Percentiles rank a stretch among this genome's conserved stretches.
Conservation (phyloP, 1,140 invertebrate genomes). For the Trachymyrmex septentrionalis region DNA sequence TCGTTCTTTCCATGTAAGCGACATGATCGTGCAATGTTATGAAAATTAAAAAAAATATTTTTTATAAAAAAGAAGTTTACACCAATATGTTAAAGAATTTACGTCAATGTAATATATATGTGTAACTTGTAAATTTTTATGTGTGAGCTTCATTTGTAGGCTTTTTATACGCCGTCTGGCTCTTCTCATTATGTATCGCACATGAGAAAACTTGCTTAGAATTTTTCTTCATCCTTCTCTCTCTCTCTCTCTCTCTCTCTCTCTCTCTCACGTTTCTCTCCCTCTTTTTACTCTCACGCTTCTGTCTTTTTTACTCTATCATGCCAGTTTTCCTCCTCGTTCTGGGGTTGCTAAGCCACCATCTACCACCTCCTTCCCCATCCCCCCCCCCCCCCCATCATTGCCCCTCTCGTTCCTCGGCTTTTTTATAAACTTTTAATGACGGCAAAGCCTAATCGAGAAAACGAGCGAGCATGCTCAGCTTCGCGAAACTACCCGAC, state of each 20-base stretch:
- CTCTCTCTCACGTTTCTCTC: conserved; percentile 14
- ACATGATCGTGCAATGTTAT: not conserved
- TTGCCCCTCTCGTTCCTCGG: conserved; percentile 77
- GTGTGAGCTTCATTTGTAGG: conserved; percentile 85
- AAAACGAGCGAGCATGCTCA: conserved; percentile 74
- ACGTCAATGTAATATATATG: conserved; percentile 55
- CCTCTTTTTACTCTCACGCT: conserved; percentile 1
- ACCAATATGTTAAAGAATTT: conserved; percentile 15
- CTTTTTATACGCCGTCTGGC: conserved; percentile 84
- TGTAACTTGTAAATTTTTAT: conserved; percentile 62
- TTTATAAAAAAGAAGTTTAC: conserved; percentile 35
- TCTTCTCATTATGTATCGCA: conserved; percentile 86
- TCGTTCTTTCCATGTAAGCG: too few species aligned
- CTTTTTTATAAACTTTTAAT: conserved; percentile 88
- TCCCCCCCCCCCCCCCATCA: conserved; percentile 24
- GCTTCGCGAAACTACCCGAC: conserved; percentile 64
- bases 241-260: conserved; percentile 42
- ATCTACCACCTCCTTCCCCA: not conserved
- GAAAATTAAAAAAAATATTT: conserved; percentile 9
- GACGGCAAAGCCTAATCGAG: conserved; percentile 86
- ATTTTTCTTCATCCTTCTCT: conserved; percentile 69
- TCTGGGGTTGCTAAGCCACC: conserved; percentile 62
- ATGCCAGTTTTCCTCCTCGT: conserved; percentile 58
- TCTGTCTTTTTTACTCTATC: conserved; percentile 66
- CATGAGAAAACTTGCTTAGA: conserved; percentile 86